phyloP scores from a whole-genome alignment of 2,888 invertebrate genomes.

The Eledone cirrhosa region DNA sequence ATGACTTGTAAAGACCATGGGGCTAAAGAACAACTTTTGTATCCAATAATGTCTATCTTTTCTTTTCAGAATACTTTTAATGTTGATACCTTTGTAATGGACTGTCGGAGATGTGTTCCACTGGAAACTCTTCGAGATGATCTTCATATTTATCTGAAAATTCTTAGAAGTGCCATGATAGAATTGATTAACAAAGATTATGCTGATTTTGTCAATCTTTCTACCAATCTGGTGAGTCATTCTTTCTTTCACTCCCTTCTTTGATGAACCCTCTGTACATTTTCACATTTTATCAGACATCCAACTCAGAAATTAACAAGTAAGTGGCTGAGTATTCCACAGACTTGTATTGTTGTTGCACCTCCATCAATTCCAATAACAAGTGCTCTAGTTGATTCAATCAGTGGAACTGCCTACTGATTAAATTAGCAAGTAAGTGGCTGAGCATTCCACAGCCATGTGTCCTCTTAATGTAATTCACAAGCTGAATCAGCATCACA shows the following conservation, averaged over 20 bases:
- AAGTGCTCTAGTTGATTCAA: no score
- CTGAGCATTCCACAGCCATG: no score
- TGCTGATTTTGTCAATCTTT: constrained; percentile 95
- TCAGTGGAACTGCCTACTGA: no score
- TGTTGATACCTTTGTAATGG: constrained; percentile 89
- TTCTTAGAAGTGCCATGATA: constrained; percentile 92
- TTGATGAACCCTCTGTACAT: background rate
- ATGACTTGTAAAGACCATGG: no score
- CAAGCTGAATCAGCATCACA: no score
- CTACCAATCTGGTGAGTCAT: constrained; percentile 81
- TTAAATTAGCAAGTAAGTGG: no score
- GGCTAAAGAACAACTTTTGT: no score
- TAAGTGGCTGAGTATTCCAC: no score
- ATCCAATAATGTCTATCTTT: background rate
- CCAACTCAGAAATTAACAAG: background rate
- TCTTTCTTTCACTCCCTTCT: background rate
- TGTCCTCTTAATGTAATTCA: no score
- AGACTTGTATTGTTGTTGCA: no score
- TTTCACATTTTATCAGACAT: background rate
- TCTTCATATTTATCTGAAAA: constrained; percentile 87
- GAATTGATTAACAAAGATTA: constrained; percentile 98
- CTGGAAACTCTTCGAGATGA: constrained; percentile 89
- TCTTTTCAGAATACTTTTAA: constrained; percentile 83
- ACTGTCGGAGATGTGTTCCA: constrained; percentile 75
- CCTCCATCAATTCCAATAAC: no score